Evolutionary conservation across 2,888 invertebrate genomes (phyloP).

Genomic region (Cephus rjabovi): DNA sequence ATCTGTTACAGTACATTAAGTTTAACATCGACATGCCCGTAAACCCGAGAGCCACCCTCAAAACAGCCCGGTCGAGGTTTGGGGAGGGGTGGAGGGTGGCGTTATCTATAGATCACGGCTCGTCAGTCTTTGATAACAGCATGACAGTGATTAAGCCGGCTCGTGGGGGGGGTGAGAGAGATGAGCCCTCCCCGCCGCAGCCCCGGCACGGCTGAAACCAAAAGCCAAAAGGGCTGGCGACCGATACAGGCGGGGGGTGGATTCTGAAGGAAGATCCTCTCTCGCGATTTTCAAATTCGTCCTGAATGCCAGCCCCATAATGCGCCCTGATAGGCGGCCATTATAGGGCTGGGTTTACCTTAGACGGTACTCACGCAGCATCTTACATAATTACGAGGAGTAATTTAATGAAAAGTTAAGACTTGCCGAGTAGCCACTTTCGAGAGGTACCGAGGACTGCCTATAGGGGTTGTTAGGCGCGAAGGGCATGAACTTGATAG

Average conservation of each 20-base stretch:
- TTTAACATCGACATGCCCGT: constrained; percentile 8
- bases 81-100: neutral
- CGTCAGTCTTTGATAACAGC: constrained; percentile 23
- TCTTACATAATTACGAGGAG: constrained; percentile 25
- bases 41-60: constrained; percentile 5
- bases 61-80: neutral
- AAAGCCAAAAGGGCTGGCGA: neutral
- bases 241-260: no score
- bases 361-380: constrained; percentile 11
- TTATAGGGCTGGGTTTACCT: constrained; percentile 1
- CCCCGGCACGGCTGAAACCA: neutral
- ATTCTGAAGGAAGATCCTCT: no score
- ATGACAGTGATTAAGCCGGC: constrained; percentile 22
- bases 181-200: neutral
- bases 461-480: no score
- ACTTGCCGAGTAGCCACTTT: constrained; percentile 1
- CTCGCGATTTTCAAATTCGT: no score
- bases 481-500: no score
- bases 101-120: constrained; percentile 25
- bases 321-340: constrained; percentile 23
- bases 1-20: constrained; percentile 10
- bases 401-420: constrained; percentile 26
- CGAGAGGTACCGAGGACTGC: no score
- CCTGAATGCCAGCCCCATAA: constrained; percentile 4
- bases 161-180: neutral